Conservation (phyloP, 30 jellyfish, hydroid and myxozoan genomes). For the Sanderia malayensis region DNA sequence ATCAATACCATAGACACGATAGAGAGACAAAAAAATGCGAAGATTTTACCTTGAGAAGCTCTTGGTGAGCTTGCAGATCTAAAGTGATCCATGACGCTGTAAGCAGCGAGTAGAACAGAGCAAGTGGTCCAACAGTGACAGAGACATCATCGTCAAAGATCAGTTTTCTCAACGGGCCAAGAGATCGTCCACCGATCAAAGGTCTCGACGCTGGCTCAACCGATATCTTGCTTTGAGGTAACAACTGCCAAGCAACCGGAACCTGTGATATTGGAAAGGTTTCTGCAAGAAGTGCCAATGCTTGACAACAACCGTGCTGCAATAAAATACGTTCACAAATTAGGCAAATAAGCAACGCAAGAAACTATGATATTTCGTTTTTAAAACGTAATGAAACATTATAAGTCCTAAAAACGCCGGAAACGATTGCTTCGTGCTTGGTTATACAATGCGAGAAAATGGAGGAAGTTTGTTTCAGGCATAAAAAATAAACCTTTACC, state of each 20-base stretch:
- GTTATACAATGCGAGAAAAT: no score
- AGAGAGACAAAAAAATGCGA: no score
- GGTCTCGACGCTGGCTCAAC: slow-evolving; percentile 35
- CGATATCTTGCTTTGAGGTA: slow-evolving; percentile 65
- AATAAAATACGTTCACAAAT: no score
- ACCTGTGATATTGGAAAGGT: slow-evolving; percentile 71
- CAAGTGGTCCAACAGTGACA: slow-evolving; percentile 65
- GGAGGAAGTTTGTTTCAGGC: no score
- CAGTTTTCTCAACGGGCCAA: slow-evolving; percentile 68
- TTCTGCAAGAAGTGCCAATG: slow-evolving; percentile 74
- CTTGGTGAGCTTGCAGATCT: slow-evolving; percentile 95
- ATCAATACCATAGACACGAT: no score
- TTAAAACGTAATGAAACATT: no score
- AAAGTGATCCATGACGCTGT: slow-evolving; percentile 85
- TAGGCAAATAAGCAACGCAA: no score
- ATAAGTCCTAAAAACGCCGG: no score
- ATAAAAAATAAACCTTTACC: no score
- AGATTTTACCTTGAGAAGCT: slow-evolving; percentile 64
- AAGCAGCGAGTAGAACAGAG: slow-evolving; percentile 49
- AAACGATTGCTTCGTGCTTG: no score
- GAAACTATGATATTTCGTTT: no score
- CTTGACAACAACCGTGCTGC: slow-evolving; percentile 92
- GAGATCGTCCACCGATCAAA: slow-evolving; percentile 35
- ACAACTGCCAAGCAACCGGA: slow-evolving; percentile 93
- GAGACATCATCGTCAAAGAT: slow-evolving; percentile 50